These are phyloP conservation scores for Athetis lepigone DNA, from an alignment of 2,888 invertebrate genomes.

Conservation along the genomic window DNA sequence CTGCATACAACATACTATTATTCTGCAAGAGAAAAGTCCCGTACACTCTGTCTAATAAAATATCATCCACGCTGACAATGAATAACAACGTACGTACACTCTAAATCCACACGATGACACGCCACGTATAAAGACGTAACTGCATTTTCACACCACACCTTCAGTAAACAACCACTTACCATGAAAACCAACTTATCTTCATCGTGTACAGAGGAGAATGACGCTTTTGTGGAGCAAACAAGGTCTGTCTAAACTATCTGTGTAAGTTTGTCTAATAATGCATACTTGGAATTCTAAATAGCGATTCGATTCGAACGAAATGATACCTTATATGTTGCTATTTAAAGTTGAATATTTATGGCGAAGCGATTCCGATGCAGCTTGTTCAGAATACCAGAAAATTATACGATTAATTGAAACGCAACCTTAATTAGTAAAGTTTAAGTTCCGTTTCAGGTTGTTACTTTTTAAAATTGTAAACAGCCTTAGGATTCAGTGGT, in stretches of 20 bases:
- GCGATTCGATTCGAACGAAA: slow-evolving; percentile 14
- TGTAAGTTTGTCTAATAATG: slow-evolving; percentile 18
- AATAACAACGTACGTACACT: slow-evolving; percentile 11
- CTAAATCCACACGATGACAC: slow-evolving; percentile 33
- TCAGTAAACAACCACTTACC: slow-evolving; percentile 49
- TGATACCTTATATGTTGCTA: neutral
- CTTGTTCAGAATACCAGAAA: slow-evolving; percentile 14
- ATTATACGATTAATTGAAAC: slow-evolving; percentile 15
- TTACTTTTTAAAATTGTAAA: slow-evolving; percentile 41
- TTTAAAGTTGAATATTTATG: slow-evolving; percentile 17
- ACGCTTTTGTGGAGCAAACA: rapidly evolving
- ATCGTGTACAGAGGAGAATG: neutral
- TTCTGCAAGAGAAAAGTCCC: neutral
- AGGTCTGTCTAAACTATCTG: neutral
- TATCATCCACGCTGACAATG: slow-evolving; percentile 6
- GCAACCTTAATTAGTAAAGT: neutral
- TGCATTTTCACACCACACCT: slow-evolving; percentile 58
- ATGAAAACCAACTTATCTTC: slow-evolving; percentile 7
- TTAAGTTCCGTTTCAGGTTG: slow-evolving; percentile 37
- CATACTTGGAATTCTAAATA: slow-evolving; percentile 29
- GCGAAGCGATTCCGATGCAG: slow-evolving; percentile 6
- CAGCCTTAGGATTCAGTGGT: slow-evolving; percentile 51
- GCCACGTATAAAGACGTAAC: slow-evolving; percentile 55
- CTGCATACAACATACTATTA: slow-evolving; percentile 6
- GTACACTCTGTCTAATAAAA: neutral